Base-by-base conservation (phyloP, 2,113 vertebrate species). In the Caloenas nicobarica region DNA sequence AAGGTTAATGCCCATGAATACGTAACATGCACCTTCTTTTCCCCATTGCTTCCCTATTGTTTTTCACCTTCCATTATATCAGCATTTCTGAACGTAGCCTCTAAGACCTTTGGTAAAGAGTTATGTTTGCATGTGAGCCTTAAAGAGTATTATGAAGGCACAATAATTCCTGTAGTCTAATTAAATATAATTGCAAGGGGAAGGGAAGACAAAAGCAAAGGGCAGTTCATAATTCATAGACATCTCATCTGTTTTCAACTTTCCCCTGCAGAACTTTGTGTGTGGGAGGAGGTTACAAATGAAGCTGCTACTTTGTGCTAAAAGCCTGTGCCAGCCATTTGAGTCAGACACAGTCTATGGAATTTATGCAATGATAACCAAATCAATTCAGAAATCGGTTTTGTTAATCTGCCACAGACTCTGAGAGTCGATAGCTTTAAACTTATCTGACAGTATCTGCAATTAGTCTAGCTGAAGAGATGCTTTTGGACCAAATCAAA, bases 391-490 rank as follows among this genome's bases (percentile, higher is more conserved):
- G 86, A 90, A 92, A 80, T 40, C 36, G 50, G 86, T 70, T 96
- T 70, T 88, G 69, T 90, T 92, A 97, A 95, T 90, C 68, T 93
- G 86, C 90, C 92, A 83, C 84, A 91, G 82, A 70, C 64, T n/a
- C 60, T 66, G 36, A 44, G 56, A 93, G 31, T 62, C 60, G 42
- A 81, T 33, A 74, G 88, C 56, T 92, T 88, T 86, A 90, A 95
- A 94, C 92, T 90, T 77, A 83, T 76, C 91, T 88, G 72, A 78
- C 77, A 91, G 82, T 5, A 34, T 21, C 64, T 92, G 88, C 88
- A 93, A 95, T 94, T 94, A 97, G 76, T 95, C 76, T 84, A 78
- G 86, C 68, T 86, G 81, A 95, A 88, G 91, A 93, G 88, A 94
- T 68, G 70, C 92, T 95, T 96, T n/a, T 77, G 94, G 90, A 95